Conservation (phyloP, 2,113 vertebrate species). For the Bufo gargarizans region DNA sequence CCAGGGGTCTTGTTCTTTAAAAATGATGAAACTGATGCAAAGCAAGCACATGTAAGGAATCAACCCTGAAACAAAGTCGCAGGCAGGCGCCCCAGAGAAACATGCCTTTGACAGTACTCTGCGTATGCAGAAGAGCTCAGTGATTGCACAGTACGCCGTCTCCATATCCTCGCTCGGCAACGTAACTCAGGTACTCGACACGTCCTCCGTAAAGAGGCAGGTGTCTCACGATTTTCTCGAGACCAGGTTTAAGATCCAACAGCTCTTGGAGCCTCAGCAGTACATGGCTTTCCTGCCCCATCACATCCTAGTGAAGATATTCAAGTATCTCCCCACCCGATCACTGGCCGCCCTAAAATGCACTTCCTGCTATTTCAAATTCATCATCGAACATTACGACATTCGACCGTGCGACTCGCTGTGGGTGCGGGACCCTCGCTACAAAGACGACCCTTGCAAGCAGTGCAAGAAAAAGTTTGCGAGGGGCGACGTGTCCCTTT, state of each 20-base stretch:
- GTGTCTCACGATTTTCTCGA: slow-evolving; percentile 87
- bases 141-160: slow-evolving; percentile 26
- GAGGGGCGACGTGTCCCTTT: slow-evolving; percentile 90
- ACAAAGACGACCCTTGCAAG: slow-evolving; percentile 95
- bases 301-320: slow-evolving; percentile 89
- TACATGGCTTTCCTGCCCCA: slow-evolving; percentile 88
- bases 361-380: slow-evolving; percentile 89
- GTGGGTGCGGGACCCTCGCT: slow-evolving; percentile 94
- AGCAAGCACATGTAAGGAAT: slow-evolving; percentile 51
- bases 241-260: slow-evolving; percentile 88
- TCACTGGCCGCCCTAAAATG: slow-evolving; percentile 92
- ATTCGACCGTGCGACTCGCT: slow-evolving; percentile 90
- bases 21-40: slow-evolving; percentile 48
- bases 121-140: slow-evolving; percentile 35
- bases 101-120: slow-evolving; percentile 54
- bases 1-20: slow-evolving; percentile 89
- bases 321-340: slow-evolving; percentile 84
- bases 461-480: slow-evolving; percentile 90
- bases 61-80: slow-evolving; percentile 57
- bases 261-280: slow-evolving; percentile 90
- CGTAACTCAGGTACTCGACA: slow-evolving; percentile 63
- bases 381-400: slow-evolving; percentile 88
- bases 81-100: slow-evolving; percentile 36
- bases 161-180: slow-evolving; percentile 53
- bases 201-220: slow-evolving; percentile 72